phyloP scores from a whole-genome alignment of 2,113 vertebrate genomes.

The Pelmatolapia mariae region DNA sequence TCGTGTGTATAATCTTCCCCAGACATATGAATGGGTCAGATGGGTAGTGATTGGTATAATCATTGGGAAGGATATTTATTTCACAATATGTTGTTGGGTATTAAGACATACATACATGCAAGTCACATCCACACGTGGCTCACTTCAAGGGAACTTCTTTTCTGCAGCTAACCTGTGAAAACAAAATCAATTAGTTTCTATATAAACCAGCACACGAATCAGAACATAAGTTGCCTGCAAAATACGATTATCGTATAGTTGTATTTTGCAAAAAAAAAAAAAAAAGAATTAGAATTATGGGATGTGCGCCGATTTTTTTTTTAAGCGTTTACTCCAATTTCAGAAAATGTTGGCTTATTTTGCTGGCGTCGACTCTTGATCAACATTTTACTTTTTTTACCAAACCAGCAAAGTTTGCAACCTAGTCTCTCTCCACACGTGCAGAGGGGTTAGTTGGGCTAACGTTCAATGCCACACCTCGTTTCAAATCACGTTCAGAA shows the following conservation, averaged over 20 bases:
- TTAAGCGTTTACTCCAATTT: neutral
- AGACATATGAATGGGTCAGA: conserved; percentile 60
- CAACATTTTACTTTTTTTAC: neutral
- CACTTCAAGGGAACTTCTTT: neutral
- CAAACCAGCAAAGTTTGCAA: neutral
- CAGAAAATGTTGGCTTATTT: neutral
- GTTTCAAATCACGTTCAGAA: neutral
- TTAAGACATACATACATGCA: neutral
- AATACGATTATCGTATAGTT: neutral
- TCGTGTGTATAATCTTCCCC: conserved; percentile 55
- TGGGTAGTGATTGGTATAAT: conserved; percentile 77
- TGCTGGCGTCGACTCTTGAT: neutral
- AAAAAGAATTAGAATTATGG: fast-evolving
- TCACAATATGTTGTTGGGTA: neutral
- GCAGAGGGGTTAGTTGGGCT: neutral
- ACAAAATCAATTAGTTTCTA: neutral
- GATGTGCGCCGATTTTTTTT: neutral
- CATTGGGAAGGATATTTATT: conserved; percentile 54
- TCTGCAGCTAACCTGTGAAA: neutral
- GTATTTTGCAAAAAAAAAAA: neutral
- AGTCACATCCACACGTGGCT: neutral
- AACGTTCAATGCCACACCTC: neutral
- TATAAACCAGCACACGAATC: neutral
- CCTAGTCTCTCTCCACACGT: neutral
- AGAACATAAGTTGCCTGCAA: neutral